phyloP scores from a whole-genome alignment of 1,140 invertebrate species.

The Drosophila tani region DNA sequence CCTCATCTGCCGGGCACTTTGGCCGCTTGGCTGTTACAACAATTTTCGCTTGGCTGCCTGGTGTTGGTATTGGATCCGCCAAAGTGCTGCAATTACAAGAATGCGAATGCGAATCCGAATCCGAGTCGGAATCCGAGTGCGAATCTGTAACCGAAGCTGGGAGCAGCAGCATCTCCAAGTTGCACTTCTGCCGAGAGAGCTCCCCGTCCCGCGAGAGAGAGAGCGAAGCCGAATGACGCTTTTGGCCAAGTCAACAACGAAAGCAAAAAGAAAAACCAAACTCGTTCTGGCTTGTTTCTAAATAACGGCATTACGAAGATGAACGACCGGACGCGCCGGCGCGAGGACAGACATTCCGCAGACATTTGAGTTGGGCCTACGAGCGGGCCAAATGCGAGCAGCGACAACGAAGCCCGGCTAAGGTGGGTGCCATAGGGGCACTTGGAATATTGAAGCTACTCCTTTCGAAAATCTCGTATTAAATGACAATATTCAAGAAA shows the following conservation, averaged over 20 bases:
- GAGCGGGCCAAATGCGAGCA: slow-evolving; percentile 38
- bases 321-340: slow-evolving; percentile 68
- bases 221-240: slow-evolving; percentile 32
- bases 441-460: neutral
- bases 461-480: neutral
- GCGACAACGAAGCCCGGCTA: slow-evolving; percentile 24
- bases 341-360: slow-evolving; percentile 58
- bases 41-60: slow-evolving; percentile 57
- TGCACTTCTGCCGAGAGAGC: slow-evolving; percentile 28
- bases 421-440: slow-evolving; percentile 15
- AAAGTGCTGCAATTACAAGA: slow-evolving; percentile 70
- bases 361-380: slow-evolving; percentile 69
- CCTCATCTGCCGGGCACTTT: slow-evolving; percentile 59
- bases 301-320: slow-evolving; percentile 82
- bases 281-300: slow-evolving; percentile 79
- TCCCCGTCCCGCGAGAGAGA: neutral
- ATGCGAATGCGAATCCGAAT: slow-evolving; percentile 42
- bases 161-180: slow-evolving; percentile 42
- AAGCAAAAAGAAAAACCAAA: slow-evolving; percentile 54
- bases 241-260: slow-evolving; percentile 71
- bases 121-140: slow-evolving; percentile 27
- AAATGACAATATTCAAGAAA: neutral
- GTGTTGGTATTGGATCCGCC: slow-evolving; percentile 25
- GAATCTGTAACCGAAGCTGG: slow-evolving; percentile 31
- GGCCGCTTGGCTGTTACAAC: slow-evolving; percentile 53